Evolutionary conservation across 2,888 invertebrate genomes (phyloP).

Genomic region (Andrena trimmerana): DNA sequence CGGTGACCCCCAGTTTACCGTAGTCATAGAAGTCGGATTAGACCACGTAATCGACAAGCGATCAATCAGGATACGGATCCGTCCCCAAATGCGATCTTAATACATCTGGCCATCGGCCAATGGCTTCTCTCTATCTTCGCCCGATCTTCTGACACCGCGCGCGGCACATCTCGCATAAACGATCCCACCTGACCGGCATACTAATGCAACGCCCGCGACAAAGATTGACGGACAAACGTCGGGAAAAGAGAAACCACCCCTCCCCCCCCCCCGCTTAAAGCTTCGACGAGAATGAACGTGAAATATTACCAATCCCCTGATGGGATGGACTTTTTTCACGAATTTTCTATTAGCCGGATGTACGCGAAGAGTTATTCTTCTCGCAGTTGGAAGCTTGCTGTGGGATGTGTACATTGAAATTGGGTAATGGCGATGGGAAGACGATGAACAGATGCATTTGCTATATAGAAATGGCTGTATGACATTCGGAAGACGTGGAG

Average conservation of each 20-base stretch:
- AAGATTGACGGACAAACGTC: slow-evolving; percentile 51
- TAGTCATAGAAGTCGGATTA: slow-evolving; percentile 71
- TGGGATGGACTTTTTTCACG: not conserved
- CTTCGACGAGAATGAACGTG: slow-evolving; percentile 15
- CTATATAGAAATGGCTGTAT: no score
- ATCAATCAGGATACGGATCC: slow-evolving; percentile 72
- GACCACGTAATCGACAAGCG: slow-evolving; percentile 70
- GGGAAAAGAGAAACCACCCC: not conserved
- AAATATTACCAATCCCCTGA: slow-evolving; percentile 15
- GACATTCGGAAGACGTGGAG: not conserved
- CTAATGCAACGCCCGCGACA: slow-evolving; percentile 42
- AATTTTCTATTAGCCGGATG: not conserved
- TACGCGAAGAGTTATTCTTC: not conserved
- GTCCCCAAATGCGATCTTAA: slow-evolving; percentile 74
- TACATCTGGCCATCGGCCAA: slow-evolving; percentile 70
- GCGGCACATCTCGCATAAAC: slow-evolving; percentile 39
- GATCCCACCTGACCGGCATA: slow-evolving; percentile 51
- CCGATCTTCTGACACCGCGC: slow-evolving; percentile 50
- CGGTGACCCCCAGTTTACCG: slow-evolving; percentile 63
- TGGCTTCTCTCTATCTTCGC: slow-evolving; percentile 57
- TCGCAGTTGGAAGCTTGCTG: not conserved
- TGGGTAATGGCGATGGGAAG: no score
- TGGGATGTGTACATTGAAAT: not conserved
- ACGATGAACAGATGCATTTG: no score
- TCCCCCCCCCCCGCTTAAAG: not conserved